phyloP scores from a whole-genome alignment of 2,797 vertebrate genomes.

The Argyrosomus regius region DNA sequence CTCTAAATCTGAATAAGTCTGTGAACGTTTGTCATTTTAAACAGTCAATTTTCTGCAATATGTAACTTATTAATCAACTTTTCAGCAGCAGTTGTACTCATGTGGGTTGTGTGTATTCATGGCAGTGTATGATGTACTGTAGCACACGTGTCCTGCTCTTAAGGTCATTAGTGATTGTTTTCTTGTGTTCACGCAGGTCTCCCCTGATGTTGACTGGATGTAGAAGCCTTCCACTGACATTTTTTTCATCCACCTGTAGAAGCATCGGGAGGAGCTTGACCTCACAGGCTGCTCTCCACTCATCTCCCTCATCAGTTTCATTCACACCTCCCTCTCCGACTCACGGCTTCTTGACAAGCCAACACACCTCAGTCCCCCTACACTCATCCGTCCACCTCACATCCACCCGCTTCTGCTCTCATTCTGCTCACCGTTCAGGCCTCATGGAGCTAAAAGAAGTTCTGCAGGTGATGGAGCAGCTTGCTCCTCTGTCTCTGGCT shows the following conservation, averaged over 20 bases:
- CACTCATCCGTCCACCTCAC: slow-evolving; percentile 1
- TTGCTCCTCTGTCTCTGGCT: slow-evolving; percentile 92
- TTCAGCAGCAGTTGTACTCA: neutral
- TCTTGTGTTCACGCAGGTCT: slow-evolving; percentile 52
- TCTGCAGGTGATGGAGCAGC: slow-evolving; percentile 87
- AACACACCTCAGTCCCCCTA: neutral
- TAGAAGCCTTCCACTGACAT: slow-evolving; percentile 59
- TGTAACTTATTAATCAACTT: too few species aligned
- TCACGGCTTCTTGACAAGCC: slow-evolving; percentile 11
- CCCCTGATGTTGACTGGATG: slow-evolving; percentile 69
- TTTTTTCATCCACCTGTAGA: slow-evolving; percentile 36
- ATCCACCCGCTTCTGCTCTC: slow-evolving; percentile 16
- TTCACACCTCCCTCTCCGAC: neutral
- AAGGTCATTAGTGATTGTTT: neutral
- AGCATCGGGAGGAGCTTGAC: slow-evolving; percentile 14
- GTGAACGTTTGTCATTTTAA: neutral
- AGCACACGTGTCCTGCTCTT: neutral
- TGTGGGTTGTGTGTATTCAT: neutral
- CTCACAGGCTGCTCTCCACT: slow-evolving; percentile 15
- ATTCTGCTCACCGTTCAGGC: neutral
- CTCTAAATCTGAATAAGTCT: neutral
- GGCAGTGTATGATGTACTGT: neutral
- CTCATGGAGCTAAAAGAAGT: slow-evolving; percentile 88
- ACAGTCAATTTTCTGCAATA: neutral
- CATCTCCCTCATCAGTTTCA: neutral